Percentiles rank a stretch among this genome's conserved stretches.
Conservation (phyloP, 2,888 invertebrate species). For the Psococerastis gibbosa region DNA sequence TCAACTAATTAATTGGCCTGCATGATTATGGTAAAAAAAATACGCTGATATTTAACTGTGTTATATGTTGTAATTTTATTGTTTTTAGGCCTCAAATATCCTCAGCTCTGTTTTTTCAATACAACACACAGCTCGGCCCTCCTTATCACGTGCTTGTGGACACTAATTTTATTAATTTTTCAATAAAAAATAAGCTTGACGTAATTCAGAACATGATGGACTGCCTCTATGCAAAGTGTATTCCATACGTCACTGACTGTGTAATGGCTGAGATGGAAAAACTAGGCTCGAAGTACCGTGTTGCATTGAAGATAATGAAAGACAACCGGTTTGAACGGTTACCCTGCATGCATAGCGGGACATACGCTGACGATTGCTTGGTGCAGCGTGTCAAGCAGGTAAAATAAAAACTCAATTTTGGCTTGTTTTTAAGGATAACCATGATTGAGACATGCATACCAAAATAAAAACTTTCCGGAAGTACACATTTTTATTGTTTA, state of each 20-base stretch:
- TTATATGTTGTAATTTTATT: too few relatives aligned
- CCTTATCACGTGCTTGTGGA: constrained; percentile 93
- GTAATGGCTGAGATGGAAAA: constrained; percentile 96
- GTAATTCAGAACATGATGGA: constrained; percentile 98
- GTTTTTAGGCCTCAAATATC: constrained; percentile 51
- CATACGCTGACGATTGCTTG: constrained; percentile 97
- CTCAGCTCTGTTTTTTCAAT: constrained; percentile 91
- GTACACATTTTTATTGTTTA: neutral
- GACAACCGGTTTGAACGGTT: constrained; percentile 87
- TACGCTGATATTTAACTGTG: too few relatives aligned
- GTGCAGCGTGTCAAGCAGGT: constrained; percentile 83
- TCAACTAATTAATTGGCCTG: too few relatives aligned
- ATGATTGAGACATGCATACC: too few relatives aligned
- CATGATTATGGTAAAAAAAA: too few relatives aligned
- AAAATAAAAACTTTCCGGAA: neutral
- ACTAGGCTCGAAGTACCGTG: constrained; percentile 81
- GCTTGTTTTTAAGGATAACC: neutral
- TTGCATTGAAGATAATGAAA: constrained; percentile 85
- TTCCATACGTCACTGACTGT: constrained; percentile 96
- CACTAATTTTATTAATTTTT: constrained; percentile 98
- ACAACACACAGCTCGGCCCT: constrained; percentile 94
- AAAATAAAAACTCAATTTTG: constrained; percentile 13
- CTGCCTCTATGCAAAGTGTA: constrained; percentile 89
- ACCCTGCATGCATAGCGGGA: constrained; percentile 89
- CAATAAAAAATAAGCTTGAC: constrained; percentile 93